Evolutionary conservation across 2,888 invertebrate genomes (phyloP).

Genomic region (Harpagoxenus sublaevis): DNA sequence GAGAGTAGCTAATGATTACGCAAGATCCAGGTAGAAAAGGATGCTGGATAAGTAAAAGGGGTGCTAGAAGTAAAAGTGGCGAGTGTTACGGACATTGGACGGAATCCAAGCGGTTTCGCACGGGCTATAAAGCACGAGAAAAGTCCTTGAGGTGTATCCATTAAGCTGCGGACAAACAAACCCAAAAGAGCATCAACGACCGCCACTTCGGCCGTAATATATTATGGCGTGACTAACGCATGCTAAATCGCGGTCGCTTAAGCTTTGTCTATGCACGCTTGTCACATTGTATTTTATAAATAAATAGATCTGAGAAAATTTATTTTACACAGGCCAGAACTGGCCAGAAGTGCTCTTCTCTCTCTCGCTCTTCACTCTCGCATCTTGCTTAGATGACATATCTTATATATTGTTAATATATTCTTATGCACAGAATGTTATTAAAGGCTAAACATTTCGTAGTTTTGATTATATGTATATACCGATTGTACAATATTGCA

Average conservation of each 20-base stretch:
- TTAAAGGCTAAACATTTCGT: neutral
- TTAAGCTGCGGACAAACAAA: constrained; percentile 82
- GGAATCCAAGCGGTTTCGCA: constrained; percentile 77
- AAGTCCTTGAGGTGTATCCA: constrained; percentile 79
- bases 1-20: constrained; percentile 62
- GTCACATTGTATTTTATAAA: constrained; percentile 78
- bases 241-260: constrained; percentile 69
- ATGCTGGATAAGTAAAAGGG: constrained; percentile 41
- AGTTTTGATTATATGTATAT: neutral
- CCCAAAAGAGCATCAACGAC: constrained; percentile 79
- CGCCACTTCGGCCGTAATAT: constrained; percentile 77
- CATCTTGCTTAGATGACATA: constrained; percentile 52
- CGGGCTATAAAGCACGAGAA: constrained; percentile 78
- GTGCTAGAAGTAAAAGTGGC: constrained; percentile 65
- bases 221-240: constrained; percentile 78
- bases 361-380: neutral
- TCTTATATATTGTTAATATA: constrained; percentile 23
- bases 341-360: neutral
- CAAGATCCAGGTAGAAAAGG: constrained; percentile 42
- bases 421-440: neutral
- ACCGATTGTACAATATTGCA: neutral
- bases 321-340: constrained; percentile 62
- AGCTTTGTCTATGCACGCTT: constrained; percentile 61
- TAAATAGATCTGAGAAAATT: constrained; percentile 72
- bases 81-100: constrained; percentile 77